Percentiles rank a stretch among this genome's conserved stretches.
Conservation (phyloP, 2,888 invertebrate genomes). For the Tenodera sinensis region DNA sequence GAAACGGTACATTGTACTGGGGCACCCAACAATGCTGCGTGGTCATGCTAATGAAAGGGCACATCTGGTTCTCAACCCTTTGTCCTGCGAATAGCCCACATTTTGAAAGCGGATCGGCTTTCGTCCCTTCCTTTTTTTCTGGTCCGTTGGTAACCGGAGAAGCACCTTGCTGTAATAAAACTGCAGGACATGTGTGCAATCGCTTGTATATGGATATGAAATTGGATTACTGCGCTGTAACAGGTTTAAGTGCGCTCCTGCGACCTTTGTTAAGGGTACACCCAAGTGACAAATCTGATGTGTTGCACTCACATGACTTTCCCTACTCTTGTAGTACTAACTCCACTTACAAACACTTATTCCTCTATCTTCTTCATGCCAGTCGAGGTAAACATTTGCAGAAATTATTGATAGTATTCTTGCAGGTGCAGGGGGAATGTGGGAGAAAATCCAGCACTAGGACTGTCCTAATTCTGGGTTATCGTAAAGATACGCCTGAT, state of each 20-base stretch:
- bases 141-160: not conserved
- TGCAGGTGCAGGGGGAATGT: too few species aligned
- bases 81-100: not conserved
- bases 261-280: not conserved
- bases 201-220: constrained; percentile 5
- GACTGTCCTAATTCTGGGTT: too few species aligned
- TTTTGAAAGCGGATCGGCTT: not conserved
- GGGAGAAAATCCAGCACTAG: too few species aligned
- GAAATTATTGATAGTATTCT: too few species aligned
- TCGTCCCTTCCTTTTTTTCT: not conserved
- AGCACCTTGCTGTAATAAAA: not conserved
- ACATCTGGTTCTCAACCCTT: not conserved
- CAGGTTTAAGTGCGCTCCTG: not conserved
- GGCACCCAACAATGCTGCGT: not conserved
- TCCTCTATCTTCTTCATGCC: too few species aligned
- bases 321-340: too few species aligned
- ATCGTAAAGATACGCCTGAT: too few species aligned
- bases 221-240: not conserved
- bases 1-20: not conserved
- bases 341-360: too few species aligned
- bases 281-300: too few species aligned
- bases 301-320: too few species aligned
- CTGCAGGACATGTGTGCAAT: not conserved
- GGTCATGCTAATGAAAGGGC: not conserved
- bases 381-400: too few species aligned